Evolutionary conservation across 1,140 invertebrate species (phyloP).

Genomic region (Drosophila sproati): DNA sequence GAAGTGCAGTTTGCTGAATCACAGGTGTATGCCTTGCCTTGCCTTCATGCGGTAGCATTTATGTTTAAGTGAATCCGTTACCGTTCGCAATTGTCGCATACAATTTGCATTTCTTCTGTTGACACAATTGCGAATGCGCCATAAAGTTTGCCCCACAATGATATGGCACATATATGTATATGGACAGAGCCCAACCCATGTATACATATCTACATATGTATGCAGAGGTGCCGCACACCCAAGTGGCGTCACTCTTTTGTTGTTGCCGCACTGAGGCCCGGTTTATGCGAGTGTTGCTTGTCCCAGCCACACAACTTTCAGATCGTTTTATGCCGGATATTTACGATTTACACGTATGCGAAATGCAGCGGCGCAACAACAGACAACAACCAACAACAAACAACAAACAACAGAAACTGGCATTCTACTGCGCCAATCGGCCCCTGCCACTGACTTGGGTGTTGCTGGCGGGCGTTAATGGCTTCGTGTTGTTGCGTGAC

Average conservation of each 20-base stretch:
- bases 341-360: slow-evolving; percentile 80
- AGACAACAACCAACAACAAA: slow-evolving; percentile 40
- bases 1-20: not conserved
- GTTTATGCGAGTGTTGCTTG: slow-evolving; percentile 15
- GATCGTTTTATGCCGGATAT: slow-evolving; percentile 74
- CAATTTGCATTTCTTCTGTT: slow-evolving; percentile 43
- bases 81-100: slow-evolving; percentile 24
- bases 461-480: slow-evolving; percentile 55
- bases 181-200: not conserved
- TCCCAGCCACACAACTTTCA: slow-evolving; percentile 37
- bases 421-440: not conserved
- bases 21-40: not conserved
- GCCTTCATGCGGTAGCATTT: slow-evolving; percentile 13
- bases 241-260: slow-evolving; percentile 37
- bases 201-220: slow-evolving; percentile 1
- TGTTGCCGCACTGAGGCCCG: slow-evolving; percentile 27
- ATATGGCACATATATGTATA: not conserved
- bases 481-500: slow-evolving; percentile 55
- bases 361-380: slow-evolving; percentile 61
- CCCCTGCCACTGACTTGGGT: slow-evolving; percentile 19
- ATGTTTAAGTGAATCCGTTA: slow-evolving; percentile 40
- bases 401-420: slow-evolving; percentile 16
- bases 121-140: slow-evolving; percentile 32
- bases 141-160: slow-evolving; percentile 32
- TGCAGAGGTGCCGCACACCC: slow-evolving; percentile 17